Evolutionary conservation across 2,797 vertebrate genomes (phyloP).

Genomic region (Pristis pectinata): DNA sequence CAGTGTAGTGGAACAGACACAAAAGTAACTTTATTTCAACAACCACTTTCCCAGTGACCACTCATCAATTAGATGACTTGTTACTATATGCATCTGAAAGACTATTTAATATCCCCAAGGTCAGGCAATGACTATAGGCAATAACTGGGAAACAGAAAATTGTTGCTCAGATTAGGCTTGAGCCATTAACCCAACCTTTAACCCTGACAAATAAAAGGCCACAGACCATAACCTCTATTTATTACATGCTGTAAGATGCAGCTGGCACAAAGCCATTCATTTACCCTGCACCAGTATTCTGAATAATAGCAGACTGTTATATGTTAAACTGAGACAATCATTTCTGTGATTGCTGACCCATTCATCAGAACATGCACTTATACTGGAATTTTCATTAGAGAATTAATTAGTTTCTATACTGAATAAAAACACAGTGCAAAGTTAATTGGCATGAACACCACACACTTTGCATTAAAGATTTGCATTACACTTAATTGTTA

Average conservation of each 20-base stretch:
- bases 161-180: background rate
- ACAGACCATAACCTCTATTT: background rate
- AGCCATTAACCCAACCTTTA: background rate
- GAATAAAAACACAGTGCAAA: background rate
- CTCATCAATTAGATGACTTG: background rate
- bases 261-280: conserved; percentile 15
- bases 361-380: background rate
- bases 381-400: conserved; percentile 20
- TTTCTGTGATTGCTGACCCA: conserved; percentile 10
- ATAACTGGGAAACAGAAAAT: background rate
- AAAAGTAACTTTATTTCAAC: background rate
- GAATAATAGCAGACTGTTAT: background rate
- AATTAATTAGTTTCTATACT: background rate
- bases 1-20: background rate
- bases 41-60: background rate
- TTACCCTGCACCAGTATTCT: background rate
- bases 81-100: background rate
- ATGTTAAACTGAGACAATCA: background rate
- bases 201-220: background rate
- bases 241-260: background rate
- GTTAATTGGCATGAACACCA: background rate
- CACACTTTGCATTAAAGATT: background rate
- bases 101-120: background rate
- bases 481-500: background rate
- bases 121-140: background rate